phyloP scores from a whole-genome alignment of 1,140 invertebrate species.

The Caerostris darwini region DNA sequence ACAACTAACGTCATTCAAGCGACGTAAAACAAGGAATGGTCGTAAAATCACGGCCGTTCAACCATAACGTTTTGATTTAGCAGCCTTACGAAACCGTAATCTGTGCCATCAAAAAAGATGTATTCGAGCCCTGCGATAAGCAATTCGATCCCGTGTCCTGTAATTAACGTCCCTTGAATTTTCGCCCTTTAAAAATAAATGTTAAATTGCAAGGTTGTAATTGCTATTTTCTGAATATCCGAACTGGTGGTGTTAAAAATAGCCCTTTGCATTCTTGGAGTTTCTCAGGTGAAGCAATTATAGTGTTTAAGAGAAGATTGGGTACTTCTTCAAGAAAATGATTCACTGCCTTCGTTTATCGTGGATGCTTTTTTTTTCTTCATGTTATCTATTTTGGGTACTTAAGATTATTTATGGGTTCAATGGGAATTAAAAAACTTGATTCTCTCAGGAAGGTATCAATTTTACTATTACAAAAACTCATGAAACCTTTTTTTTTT shows the following conservation, averaged over 20 bases:
- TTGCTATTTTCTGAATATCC: slow-evolving; percentile 34
- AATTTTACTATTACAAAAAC: no score
- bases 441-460: no score
- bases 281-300: slow-evolving; percentile 1
- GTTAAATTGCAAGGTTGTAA: slow-evolving; percentile 22
- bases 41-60: slow-evolving; percentile 43
- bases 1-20: slow-evolving; percentile 42
- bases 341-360: no score
- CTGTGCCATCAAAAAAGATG: slow-evolving; percentile 50
- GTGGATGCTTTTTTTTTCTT: no score
- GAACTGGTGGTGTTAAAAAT: slow-evolving; percentile 6
- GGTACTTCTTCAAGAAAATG: slow-evolving; percentile 1
- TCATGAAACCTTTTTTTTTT: no score
- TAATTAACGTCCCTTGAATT: slow-evolving; percentile 35
- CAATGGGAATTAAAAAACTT: no score
- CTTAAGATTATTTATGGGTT: no score
- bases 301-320: neutral
- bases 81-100: slow-evolving; percentile 23
- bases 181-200: slow-evolving; percentile 27
- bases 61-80: slow-evolving; percentile 48
- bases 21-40: slow-evolving; percentile 28
- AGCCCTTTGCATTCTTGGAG: neutral
- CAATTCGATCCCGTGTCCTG: slow-evolving; percentile 13
- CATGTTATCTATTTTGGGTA: no score
- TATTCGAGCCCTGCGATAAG: slow-evolving; percentile 18